Percentiles rank a stretch among this genome's conserved stretches.
Evolutionary conservation across 2,888 invertebrate genomes (phyloP).

Genomic region (Melinaea menophilus): DNA sequence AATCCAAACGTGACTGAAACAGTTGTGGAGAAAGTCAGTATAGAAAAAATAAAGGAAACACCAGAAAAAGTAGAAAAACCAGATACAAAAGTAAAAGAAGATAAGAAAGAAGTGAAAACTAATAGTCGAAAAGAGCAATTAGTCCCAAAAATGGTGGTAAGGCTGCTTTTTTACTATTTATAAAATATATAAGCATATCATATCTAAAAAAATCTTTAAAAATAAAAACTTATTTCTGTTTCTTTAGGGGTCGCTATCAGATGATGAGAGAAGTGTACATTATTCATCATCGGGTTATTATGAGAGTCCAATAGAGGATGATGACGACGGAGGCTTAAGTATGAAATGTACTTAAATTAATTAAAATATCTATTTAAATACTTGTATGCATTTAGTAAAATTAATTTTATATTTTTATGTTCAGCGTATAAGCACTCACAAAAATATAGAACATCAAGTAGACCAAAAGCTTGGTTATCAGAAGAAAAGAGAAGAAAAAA

Average conservation of each 20-base stretch:
- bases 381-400: conserved; percentile 13
- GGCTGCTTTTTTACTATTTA: conserved; percentile 4
- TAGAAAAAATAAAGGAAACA: conserved; percentile 50
- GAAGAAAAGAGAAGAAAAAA: conserved; percentile 85
- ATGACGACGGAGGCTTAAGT: conserved; percentile 76
- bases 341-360: conserved; percentile 34
- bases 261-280: conserved; percentile 83
- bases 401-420: conserved; percentile 28
- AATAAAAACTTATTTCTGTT: not conserved
- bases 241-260: conserved; percentile 78
- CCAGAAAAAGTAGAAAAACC: conserved; percentile 45
- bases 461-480: conserved; percentile 79
- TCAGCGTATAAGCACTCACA: conserved; percentile 74
- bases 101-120: conserved; percentile 43
- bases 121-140: conserved; percentile 55
- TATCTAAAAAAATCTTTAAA: not conserved
- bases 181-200: conserved; percentile 2
- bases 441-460: conserved; percentile 63
- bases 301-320: conserved; percentile 85
- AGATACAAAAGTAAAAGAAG: conserved; percentile 36
- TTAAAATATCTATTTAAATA: conserved; percentile 1
- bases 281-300: conserved; percentile 87
- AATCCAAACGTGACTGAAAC: conserved; percentile 67
- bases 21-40: conserved; percentile 47
- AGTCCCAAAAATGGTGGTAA: conserved; percentile 68